Evolutionary conservation across 2,113 vertebrate species (phyloP), one percentile per base, ranked within the genome.

Genomic region (Corythornis madagascariensis): DNA sequence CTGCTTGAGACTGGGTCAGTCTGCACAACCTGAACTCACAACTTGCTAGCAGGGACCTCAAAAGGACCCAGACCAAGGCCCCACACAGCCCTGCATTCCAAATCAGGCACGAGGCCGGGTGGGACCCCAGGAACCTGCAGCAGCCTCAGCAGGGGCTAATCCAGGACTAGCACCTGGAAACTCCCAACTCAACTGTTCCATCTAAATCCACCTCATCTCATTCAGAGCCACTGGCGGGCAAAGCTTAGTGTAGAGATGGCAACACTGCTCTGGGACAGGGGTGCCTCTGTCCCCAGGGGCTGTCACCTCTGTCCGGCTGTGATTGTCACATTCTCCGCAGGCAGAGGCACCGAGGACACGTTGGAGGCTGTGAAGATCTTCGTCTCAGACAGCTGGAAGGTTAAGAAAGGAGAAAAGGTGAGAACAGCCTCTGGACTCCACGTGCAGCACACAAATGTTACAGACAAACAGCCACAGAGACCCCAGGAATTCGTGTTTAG

Each of bases 351-450:
- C n/a, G 99, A 97, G 6, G 98, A 98, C 87, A 99, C 99, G 11
- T 98, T 99, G 97, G 99, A 99, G 56, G 99, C 98, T 19, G 99
- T 99, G 97, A 99, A 99, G 96, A 99, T 99, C 98, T 99, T 99
- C 9, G 99, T 99, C 97, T 99, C 99, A 42, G 99, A 99, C 93
- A 99, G 98, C 99, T 99, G 95, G 12, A 78, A 88, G 21, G 61
- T 6, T 3, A 64, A 50, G 38, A 67, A 80, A 25, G 38, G 38
- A 80, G 24, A 73, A 53, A 55, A 59, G 18, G 59, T 96, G 77
- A 96, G 28, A 89, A 17, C 8, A 73, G 43, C 1, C 8, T 7
- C 57, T 57, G 16, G 95, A 28, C 70, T 69, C 61, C 24, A 25
- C 55, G 22, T 50, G 48, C 13, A 45, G 43, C 43, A 45, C 43